These are phyloP conservation scores for Phrynosoma platyrhinos DNA, from an alignment of 2,113 vertebrate species.

Conservation along the genomic window DNA sequence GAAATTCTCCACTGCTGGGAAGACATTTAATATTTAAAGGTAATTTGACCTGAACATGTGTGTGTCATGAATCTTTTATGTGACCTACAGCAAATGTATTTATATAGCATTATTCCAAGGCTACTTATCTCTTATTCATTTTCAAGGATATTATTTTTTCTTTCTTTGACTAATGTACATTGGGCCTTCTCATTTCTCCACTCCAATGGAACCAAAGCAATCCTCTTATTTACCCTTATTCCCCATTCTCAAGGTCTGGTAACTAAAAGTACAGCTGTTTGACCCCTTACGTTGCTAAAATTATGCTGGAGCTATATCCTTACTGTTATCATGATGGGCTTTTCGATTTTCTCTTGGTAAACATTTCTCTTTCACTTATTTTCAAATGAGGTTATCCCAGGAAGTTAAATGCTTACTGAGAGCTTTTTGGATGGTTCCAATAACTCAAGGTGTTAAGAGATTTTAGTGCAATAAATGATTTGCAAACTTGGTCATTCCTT, in stretches of 20 bases:
- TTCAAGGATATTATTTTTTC: constrained; percentile 78
- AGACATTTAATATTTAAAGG: constrained; percentile 88
- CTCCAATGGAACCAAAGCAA: constrained; percentile 77
- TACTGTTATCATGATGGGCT: neutral
- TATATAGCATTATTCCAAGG: constrained; percentile 81
- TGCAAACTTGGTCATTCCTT: neutral
- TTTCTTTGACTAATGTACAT: constrained; percentile 72
- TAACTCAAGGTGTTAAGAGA: neutral
- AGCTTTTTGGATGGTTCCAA: constrained; percentile 19
- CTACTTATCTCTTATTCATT: constrained; percentile 81
- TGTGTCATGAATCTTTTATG: constrained; percentile 84
- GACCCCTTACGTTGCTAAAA: constrained; percentile 71
- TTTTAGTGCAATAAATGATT: neutral
- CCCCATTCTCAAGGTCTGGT: constrained; percentile 77
- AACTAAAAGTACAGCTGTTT: constrained; percentile 78
- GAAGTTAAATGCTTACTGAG: constrained; percentile 13
- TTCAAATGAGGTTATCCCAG: constrained; percentile 21
- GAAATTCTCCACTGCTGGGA: constrained; percentile 72
- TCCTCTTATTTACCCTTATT: constrained; percentile 74
- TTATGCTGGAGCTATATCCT: constrained; percentile 24
- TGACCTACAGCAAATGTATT: constrained; percentile 85
- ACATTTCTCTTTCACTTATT: neutral
- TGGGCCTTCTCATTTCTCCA: constrained; percentile 83
- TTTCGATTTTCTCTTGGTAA: neutral
- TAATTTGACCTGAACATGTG: constrained; percentile 83